A percentile compares a stretch with the other conserved stretches of the same genome.
Conservation (phyloP, 2,888 invertebrate genomes). For the Torymus tubicola region DNA sequence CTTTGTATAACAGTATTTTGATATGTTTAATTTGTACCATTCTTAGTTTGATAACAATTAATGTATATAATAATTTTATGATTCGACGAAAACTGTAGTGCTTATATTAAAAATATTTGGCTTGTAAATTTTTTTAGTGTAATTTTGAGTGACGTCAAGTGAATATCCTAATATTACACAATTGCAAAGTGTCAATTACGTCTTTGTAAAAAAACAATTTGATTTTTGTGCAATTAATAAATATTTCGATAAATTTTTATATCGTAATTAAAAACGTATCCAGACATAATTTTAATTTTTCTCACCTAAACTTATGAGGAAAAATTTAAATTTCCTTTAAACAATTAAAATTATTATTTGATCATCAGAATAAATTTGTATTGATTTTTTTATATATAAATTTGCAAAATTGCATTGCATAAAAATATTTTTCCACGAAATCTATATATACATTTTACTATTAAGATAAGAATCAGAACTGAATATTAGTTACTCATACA, state of each 20-base stretch:
- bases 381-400: too few relatives aligned
- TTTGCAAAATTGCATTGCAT: too few relatives aligned
- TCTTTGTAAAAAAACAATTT: slow-evolving; percentile 15
- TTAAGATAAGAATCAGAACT: too few relatives aligned
- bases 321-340: too few relatives aligned
- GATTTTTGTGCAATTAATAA: slow-evolving; percentile 11
- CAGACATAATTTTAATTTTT: neutral
- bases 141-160: slow-evolving; percentile 21
- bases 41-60: slow-evolving; percentile 10
- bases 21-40: slow-evolving; percentile 24
- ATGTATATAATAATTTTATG: too few relatives aligned
- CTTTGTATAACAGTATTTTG: slow-evolving; percentile 48
- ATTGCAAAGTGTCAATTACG: slow-evolving; percentile 42
- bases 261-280: slow-evolving; percentile 12
- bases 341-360: too few relatives aligned
- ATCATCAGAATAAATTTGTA: too few relatives aligned
- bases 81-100: too few relatives aligned
- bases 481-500: too few relatives aligned
- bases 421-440: too few relatives aligned
- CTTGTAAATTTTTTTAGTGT: slow-evolving; percentile 11
- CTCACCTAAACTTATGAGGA: too few relatives aligned
- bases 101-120: slow-evolving; percentile 12
- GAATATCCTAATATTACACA: slow-evolving; percentile 20
- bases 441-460: too few relatives aligned
- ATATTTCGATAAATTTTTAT: slow-evolving; percentile 1